These are phyloP conservation scores for Myiozetetes cayanensis DNA, from an alignment of 2,113 vertebrate genomes.

Conservation along the genomic window DNA sequence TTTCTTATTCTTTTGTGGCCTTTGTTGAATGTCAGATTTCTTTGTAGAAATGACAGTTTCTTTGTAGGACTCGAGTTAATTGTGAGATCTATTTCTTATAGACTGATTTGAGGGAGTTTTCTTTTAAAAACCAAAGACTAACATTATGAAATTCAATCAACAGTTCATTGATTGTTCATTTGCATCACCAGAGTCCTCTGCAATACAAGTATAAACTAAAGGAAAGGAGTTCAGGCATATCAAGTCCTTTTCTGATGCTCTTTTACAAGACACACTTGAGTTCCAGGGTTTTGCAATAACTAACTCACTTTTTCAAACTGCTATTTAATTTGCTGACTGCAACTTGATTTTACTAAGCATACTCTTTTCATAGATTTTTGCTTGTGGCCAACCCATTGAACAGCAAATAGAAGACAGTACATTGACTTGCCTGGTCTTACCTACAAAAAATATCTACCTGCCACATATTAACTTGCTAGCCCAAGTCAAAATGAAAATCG, in stretches of 20 bases:
- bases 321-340: background rate
- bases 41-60: background rate
- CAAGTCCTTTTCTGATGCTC: background rate
- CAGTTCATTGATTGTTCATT: background rate
- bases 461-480: constrained; percentile 82
- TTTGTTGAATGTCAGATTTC: background rate
- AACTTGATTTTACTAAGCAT: background rate
- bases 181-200: background rate
- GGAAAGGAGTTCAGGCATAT: background rate
- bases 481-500: constrained; percentile 82
- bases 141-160: background rate
- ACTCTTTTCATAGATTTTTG: constrained; percentile 73
- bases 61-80: background rate
- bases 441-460: constrained; percentile 84
- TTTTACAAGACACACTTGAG: background rate
- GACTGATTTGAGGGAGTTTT: background rate
- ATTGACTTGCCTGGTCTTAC: constrained; percentile 45
- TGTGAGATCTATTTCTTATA: background rate
- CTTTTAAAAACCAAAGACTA: background rate
- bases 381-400: constrained; percentile 76
- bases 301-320: background rate
- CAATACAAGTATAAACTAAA: background rate
- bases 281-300: background rate
- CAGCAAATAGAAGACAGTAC: constrained; percentile 60
- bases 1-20: background rate